Percentiles rank a stretch among this genome's conserved stretches.
phyloP scores from a whole-genome alignment of 1,140 invertebrate genomes.

The Galendromus occidentalis region DNA sequence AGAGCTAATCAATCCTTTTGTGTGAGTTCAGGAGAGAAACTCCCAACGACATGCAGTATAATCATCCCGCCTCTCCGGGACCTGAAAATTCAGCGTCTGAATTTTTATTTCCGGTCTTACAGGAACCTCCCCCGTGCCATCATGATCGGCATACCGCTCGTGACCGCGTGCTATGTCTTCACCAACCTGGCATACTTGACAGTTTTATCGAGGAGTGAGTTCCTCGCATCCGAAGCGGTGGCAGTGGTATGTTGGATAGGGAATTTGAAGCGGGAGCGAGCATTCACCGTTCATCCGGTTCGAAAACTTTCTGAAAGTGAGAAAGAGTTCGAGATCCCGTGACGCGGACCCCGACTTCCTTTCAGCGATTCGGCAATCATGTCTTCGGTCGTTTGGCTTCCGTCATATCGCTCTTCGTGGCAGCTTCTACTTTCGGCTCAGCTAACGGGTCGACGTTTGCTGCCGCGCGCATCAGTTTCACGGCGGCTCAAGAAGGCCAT shows the following conservation, averaged over 20 bases:
- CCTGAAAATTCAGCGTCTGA: too few relatives aligned
- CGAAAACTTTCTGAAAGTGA: neutral
- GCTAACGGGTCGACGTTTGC: slow-evolving; percentile 29
- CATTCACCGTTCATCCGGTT: slow-evolving; percentile 13
- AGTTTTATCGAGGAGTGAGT: slow-evolving; percentile 53
- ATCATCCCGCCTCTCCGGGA: slow-evolving; percentile 12
- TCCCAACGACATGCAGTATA: neutral
- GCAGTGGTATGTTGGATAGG: slow-evolving; percentile 49
- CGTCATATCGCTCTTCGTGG: slow-evolving; percentile 29
- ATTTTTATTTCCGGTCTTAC: slow-evolving; percentile 13
- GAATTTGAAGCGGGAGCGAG: neutral
- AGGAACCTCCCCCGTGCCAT: slow-evolving; percentile 82
- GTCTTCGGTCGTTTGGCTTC: slow-evolving; percentile 25
- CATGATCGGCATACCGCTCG: slow-evolving; percentile 65
- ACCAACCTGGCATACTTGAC: slow-evolving; percentile 86
- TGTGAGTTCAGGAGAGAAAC: slow-evolving; percentile 33
- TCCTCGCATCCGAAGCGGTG: slow-evolving; percentile 56
- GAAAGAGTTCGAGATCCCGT: neutral
- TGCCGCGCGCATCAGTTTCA: slow-evolving; percentile 36
- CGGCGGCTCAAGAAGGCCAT: slow-evolving; percentile 67
- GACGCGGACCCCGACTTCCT: neutral
- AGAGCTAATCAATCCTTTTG: slow-evolving; percentile 92
- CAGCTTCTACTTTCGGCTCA: slow-evolving; percentile 29
- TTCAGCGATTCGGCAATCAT: slow-evolving; percentile 26
- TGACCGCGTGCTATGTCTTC: slow-evolving; percentile 64